These are phyloP conservation scores for Salminus brasiliensis DNA, from an alignment of 2,113 vertebrate genomes.

Conservation along the genomic window DNA sequence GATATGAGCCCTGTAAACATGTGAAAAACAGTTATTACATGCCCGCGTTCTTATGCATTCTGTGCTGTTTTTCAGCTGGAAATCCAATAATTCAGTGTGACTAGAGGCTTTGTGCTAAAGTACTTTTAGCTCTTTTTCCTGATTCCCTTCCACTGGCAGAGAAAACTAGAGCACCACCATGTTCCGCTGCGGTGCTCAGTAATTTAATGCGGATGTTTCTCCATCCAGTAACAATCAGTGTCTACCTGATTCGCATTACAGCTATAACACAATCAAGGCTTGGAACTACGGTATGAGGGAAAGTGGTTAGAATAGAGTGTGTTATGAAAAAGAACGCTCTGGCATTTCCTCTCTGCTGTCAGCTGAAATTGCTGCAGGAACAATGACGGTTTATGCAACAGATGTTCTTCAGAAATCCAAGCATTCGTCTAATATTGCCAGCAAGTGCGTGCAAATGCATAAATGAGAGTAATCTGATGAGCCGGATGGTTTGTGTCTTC, in stretches of 20 bases:
- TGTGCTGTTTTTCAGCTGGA: not conserved
- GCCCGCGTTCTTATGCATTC: not conserved
- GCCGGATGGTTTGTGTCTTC: conserved; percentile 13
- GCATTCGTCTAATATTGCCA: conserved; percentile 10
- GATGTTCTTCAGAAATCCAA: conserved; percentile 47
- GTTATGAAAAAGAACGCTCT: conserved; percentile 47
- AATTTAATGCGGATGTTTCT: conserved; percentile 49
- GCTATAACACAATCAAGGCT: conserved; percentile 34
- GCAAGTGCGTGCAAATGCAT: conserved; percentile 27
- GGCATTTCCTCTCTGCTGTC: conserved; percentile 47
- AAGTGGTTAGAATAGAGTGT: conserved; percentile 33
- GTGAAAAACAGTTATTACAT: not conserved
- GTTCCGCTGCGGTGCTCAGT: conserved; percentile 10
- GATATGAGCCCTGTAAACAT: not conserved
- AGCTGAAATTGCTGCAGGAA: conserved; percentile 30
- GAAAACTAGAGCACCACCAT: conserved; percentile 14
- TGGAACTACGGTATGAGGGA: conserved; percentile 35
- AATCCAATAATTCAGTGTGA: conserved; percentile 3
- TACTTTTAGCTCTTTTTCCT: conserved; percentile 14
- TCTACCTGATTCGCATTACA: conserved; percentile 46
- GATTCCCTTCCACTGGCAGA: conserved; percentile 24
- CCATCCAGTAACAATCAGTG: conserved; percentile 49
- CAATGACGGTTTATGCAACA: conserved; percentile 43
- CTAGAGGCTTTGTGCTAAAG: conserved; percentile 1
- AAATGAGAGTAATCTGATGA: conserved; percentile 27